phyloP scores from a whole-genome alignment of 2,113 vertebrate genomes.

The Anarrhichthys ocellatus region DNA sequence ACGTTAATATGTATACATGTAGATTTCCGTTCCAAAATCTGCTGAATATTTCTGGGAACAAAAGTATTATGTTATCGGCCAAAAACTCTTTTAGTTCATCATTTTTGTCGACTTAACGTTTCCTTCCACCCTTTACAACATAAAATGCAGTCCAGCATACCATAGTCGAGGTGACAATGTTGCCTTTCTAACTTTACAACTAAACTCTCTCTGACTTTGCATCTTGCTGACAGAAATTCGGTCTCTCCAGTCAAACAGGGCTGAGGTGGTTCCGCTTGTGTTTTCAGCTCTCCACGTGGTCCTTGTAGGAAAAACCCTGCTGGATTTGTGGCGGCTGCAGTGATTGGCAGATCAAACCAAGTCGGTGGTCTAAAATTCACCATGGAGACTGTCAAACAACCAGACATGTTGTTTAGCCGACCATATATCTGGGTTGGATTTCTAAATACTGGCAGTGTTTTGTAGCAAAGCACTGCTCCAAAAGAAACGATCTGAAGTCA shows the following conservation, averaged over 20 bases:
- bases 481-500: conserved; percentile 42
- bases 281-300: conserved; percentile 24
- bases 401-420: conserved; percentile 50
- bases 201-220: neutral
- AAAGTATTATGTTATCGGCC: neutral
- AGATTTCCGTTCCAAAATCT: neutral
- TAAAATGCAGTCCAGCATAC: neutral
- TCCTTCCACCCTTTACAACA: neutral
- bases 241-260: neutral
- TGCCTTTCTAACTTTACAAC: neutral
- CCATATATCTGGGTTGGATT: conserved; percentile 61
- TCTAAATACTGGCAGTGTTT: conserved; percentile 42
- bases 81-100: neutral
- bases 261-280: neutral
- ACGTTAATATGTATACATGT: neutral
- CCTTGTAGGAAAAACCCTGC: conserved; percentile 58
- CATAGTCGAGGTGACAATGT: neutral
- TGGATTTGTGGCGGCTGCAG: conserved; percentile 31
- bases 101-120: too few species aligned
- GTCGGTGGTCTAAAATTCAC: conserved; percentile 40
- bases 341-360: conserved; percentile 59
- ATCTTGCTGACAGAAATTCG: neutral
- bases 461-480: conserved; percentile 1
- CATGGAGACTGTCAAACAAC: conserved; percentile 68
- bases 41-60: neutral